Conservation (phyloP, 1,140 invertebrate species). For the Phthorimaea operculella region DNA sequence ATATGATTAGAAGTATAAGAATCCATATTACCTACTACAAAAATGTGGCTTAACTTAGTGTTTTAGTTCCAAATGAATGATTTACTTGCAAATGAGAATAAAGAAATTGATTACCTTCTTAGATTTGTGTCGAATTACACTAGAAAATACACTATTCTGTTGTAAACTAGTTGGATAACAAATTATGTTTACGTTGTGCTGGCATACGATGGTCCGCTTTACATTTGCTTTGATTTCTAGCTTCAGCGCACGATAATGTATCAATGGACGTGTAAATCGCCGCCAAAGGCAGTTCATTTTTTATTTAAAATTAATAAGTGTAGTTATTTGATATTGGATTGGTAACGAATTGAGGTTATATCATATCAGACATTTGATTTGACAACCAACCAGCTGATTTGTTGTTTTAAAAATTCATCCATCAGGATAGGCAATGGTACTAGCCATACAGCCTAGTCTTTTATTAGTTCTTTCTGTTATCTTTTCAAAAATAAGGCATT, state of each 20-base stretch:
- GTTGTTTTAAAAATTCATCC: no score
- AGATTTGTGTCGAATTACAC: constrained; percentile 29
- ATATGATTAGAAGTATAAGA: not conserved
- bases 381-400: no score
- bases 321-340: no score
- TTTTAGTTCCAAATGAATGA: not conserved
- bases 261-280: constrained; percentile 10
- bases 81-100: not conserved
- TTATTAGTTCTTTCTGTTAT: no score
- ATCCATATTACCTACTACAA: no score
- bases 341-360: not conserved
- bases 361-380: no score
- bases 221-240: constrained; percentile 13
- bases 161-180: constrained; percentile 9
- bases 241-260: constrained; percentile 8
- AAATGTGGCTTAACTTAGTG: not conserved
- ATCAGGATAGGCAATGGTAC: no score
- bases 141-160: constrained; percentile 12
- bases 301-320: not conserved
- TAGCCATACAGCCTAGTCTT: no score
- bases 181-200: constrained; percentile 27
- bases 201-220: constrained; percentile 12
- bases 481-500: no score
- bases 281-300: constrained; percentile 23
- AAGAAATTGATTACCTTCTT: constrained; percentile 30